phyloP scores from a whole-genome alignment of 2,113 vertebrate species.

The Tichodroma muraria region DNA sequence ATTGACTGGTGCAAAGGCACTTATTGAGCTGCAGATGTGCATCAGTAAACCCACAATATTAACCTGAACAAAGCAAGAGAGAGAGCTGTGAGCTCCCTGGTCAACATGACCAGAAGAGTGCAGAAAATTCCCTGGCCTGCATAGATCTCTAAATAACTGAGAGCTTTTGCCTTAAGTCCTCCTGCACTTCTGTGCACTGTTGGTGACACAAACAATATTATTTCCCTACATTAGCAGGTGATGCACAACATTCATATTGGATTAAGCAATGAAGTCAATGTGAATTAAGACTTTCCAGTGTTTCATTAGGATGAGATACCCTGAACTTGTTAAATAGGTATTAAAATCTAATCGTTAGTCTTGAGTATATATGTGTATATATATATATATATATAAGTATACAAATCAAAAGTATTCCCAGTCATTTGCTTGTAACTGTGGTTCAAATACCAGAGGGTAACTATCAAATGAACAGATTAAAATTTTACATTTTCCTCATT shows the following conservation, averaged over 20 bases:
- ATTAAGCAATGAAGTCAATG: not conserved
- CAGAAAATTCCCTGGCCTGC: not conserved
- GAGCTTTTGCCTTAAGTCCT: not conserved
- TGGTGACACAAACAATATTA: not conserved
- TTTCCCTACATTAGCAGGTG: not conserved
- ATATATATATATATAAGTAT: not conserved
- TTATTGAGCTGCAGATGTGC: not conserved
- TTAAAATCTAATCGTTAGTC: not conserved
- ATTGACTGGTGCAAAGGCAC: not conserved
- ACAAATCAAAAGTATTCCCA: not conserved
- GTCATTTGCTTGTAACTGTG: not conserved
- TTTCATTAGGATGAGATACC: not conserved
- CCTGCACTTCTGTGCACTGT: not conserved
- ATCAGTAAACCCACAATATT: not conserved
- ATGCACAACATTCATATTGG: not conserved
- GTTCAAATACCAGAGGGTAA: not conserved
- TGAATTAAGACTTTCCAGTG: not conserved
- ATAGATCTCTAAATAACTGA: not conserved
- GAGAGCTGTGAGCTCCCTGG: not conserved
- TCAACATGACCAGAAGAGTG: not conserved
- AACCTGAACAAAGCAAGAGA: not conserved
- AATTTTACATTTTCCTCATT: not conserved
- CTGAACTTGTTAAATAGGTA: not conserved
- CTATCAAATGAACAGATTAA: not conserved
- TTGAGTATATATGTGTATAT: no score